phyloP scores from a whole-genome alignment of 1,140 invertebrate species.

The Sesamia nonagrioides region DNA sequence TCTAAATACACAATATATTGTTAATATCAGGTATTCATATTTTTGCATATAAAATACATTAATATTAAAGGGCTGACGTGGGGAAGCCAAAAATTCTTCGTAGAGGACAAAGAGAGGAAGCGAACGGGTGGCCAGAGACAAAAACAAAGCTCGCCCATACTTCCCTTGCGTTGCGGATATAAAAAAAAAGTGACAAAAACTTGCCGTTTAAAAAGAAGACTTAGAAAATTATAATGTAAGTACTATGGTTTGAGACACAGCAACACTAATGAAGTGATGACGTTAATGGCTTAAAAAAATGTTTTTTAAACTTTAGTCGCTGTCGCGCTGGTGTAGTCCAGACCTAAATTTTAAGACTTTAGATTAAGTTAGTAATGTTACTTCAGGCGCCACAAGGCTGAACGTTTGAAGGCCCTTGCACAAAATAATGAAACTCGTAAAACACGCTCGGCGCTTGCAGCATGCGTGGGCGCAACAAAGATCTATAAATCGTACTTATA shows the following conservation, averaged over 20 bases:
- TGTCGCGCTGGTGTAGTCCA: neutral
- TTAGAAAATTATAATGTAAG: slow-evolving; percentile 50
- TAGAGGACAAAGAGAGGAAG: slow-evolving; percentile 83
- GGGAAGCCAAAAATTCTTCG: slow-evolving; percentile 78
- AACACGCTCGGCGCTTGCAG: slow-evolving; percentile 40
- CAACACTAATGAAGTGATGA: neutral
- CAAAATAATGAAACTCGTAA: slow-evolving; percentile 51
- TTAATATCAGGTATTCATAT: slow-evolving; percentile 21
- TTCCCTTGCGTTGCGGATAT: slow-evolving; percentile 71
- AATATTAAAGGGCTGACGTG: slow-evolving; percentile 75
- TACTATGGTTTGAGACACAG: neutral
- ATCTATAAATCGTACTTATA: slow-evolving; percentile 56
- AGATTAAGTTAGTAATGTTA: slow-evolving; percentile 31
- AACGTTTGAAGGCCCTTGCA: slow-evolving; percentile 44
- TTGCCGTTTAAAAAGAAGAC: slow-evolving; percentile 63
- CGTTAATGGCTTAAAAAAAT: neutral
- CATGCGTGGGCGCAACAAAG: slow-evolving; percentile 54
- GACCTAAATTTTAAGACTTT: slow-evolving; percentile 38
- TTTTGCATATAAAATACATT: slow-evolving; percentile 70
- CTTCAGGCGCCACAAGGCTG: slow-evolving; percentile 46
- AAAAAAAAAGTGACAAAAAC: slow-evolving; percentile 73
- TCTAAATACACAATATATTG: neutral
- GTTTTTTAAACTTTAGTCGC: neutral
- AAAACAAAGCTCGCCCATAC: slow-evolving; percentile 74
- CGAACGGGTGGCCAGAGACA: slow-evolving; percentile 74